Conservation (phyloP, 1,140 invertebrate species). For the Varroa destructor region DNA sequence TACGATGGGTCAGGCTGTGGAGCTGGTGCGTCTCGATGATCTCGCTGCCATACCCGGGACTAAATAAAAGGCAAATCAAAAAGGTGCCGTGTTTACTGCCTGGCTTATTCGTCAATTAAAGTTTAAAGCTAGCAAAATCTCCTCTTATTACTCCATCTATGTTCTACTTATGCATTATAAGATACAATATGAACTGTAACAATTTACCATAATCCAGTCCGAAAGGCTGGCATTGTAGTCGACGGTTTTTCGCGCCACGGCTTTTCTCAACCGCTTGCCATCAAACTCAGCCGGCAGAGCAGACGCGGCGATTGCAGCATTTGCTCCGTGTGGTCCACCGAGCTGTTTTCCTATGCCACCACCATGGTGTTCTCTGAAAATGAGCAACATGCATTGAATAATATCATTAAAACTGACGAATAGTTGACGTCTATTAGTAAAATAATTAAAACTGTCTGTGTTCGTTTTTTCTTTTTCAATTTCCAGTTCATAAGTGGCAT, state of each 20-base stretch:
- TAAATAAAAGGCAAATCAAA: conserved; percentile 38
- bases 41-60: conserved; percentile 83
- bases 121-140: background rate
- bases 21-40: conserved; percentile 66
- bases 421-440: too few species aligned
- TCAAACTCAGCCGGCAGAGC: conserved; percentile 58
- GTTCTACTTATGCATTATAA: background rate
- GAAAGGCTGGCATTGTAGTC: conserved; percentile 96
- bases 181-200: background rate
- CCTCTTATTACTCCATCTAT: background rate
- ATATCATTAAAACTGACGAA: too few species aligned
- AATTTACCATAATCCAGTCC: conserved; percentile 64
- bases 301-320: conserved; percentile 2
- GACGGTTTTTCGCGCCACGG: conserved; percentile 90
- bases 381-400: too few species aligned
- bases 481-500: too few species aligned
- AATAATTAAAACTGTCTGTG: too few species aligned
- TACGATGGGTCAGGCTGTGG: conserved; percentile 61
- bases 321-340: background rate
- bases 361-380: too few species aligned
- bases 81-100: too few species aligned
- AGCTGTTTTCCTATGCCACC: too few species aligned
- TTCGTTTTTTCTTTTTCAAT: too few species aligned
- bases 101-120: background rate
- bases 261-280: conserved; percentile 85